phyloP scores from a whole-genome alignment of 37 sponge, comb jelly and placozoan species.

The Oopsacas minuta region DNA sequence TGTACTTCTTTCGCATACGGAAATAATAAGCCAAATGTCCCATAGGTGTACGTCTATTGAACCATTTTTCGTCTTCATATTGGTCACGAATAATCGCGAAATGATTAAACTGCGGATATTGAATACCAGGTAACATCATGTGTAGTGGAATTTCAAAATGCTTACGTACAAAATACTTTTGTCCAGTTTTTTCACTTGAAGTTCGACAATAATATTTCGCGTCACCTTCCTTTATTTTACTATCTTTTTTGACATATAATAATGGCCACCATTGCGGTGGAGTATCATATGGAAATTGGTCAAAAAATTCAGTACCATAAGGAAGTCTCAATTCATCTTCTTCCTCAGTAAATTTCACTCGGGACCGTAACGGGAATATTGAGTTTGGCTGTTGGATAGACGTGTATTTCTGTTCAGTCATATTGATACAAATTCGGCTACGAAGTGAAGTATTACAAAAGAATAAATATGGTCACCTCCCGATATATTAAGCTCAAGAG shows the following conservation, averaged over 20 bases:
- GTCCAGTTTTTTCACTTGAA: neutral
- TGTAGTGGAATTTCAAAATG: neutral
- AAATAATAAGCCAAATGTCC: conserved; percentile 1
- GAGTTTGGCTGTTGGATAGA: neutral
- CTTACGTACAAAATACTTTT: neutral
- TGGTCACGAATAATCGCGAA: neutral
- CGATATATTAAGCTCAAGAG: too few species aligned
- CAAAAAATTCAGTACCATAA: neutral
- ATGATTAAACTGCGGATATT: neutral
- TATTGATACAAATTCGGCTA: too few species aligned
- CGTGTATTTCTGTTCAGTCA: neutral
- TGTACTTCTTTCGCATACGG: neutral
- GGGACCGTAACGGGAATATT: neutral
- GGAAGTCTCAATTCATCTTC: neutral
- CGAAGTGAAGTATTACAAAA: too few species aligned
- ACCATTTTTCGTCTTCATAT: conserved; percentile 17
- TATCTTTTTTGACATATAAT: neutral
- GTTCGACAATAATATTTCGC: neutral
- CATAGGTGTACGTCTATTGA: neutral
- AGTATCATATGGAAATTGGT: neutral
- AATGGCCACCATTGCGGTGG: conserved; percentile 1
- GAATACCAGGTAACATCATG: neutral
- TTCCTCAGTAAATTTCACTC: neutral
- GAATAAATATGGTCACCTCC: too few species aligned
- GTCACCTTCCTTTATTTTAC: neutral